Evolutionary conservation across 2,797 vertebrate genomes (phyloP).

Genomic region (Vespertilio murinus): DNA sequence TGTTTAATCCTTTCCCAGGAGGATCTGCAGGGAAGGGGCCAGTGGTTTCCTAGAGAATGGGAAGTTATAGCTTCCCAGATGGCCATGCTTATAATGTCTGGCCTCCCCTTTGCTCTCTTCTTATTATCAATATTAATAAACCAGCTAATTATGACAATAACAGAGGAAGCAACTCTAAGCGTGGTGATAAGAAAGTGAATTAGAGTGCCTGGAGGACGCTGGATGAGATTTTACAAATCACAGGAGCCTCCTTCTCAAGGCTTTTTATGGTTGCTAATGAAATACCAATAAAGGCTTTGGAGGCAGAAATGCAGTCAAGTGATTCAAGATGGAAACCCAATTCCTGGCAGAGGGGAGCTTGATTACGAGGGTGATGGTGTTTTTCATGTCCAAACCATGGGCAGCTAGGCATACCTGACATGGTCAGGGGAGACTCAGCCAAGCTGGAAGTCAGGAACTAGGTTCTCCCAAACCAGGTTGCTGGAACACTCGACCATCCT

Average conservation of each 20-base stretch:
- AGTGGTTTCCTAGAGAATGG: neutral
- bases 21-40: no score
- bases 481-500: neutral
- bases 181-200: neutral
- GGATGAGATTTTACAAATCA: neutral
- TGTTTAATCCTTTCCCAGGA: neutral
- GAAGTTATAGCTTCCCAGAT: neutral
- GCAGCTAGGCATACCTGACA: neutral
- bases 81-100: neutral
- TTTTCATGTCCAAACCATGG: neutral
- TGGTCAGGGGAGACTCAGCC: neutral
- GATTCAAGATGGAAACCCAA: neutral
- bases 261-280: slow-evolving; percentile 42
- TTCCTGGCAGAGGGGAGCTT: slow-evolving; percentile 7
- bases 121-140: neutral
- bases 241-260: neutral
- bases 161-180: neutral
- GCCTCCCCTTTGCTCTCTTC: neutral
- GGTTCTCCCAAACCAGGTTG: neutral
- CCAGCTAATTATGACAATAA: neutral
- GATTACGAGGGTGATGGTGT: neutral
- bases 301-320: neutral
- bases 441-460: neutral
- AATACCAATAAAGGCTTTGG: slow-evolving; percentile 19
- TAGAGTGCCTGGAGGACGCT: neutral